Base-by-base conservation (phyloP, 2,797 vertebrate genomes). In the Glossophaga mutica region DNA sequence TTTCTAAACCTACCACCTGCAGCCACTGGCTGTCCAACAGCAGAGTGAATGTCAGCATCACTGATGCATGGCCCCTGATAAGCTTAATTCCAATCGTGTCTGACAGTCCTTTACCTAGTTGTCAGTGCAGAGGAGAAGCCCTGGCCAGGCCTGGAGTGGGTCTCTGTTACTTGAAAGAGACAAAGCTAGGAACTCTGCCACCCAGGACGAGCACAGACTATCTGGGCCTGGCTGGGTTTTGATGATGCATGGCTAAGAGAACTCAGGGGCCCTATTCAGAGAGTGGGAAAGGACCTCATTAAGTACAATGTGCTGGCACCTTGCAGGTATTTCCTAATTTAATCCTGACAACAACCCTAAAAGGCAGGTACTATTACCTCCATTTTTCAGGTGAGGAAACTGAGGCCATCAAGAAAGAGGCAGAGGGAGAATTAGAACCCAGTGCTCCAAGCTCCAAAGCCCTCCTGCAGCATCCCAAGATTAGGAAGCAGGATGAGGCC, bases 351-450 rank as follows among this genome's bases (percentile, higher is more conserved):
- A 39, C 7, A 62, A 46, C 24, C 15, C 29, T 70, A 55, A 87
- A 74, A 70, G 11, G 2, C 74, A 32, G 22, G 29, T 24, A 3
- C 15, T 42, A 0, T 62, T 68, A 21, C 22, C 34, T 79, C 50
- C 55, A 76, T 87, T 87, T 94, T 82, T 86, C 29, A 86, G 39
- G 81, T 42, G n/a, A 96, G 81, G 39, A 96, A 90, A 76, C 42
- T 3, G 65, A 96, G 76, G 65, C 26, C 34, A 91, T n/a, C 74
- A 68, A 78, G 77, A 32, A 62, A 70, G 44, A 86, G 29, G 18
- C 34, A 26, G 39, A 65, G n/a, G 24, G 15, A 88, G 55, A 48
- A 73, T 73, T 39, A 76, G 29, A 68, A 50, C 3, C 32, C 4
- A n/a, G 8, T 37, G 39, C 79, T 11, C 16, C 12, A 50, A 46